Percentiles rank a stretch among this genome's conserved stretches.
Evolutionary conservation across 2,888 invertebrate genomes (phyloP).

Genomic region (Furcula furcula): DNA sequence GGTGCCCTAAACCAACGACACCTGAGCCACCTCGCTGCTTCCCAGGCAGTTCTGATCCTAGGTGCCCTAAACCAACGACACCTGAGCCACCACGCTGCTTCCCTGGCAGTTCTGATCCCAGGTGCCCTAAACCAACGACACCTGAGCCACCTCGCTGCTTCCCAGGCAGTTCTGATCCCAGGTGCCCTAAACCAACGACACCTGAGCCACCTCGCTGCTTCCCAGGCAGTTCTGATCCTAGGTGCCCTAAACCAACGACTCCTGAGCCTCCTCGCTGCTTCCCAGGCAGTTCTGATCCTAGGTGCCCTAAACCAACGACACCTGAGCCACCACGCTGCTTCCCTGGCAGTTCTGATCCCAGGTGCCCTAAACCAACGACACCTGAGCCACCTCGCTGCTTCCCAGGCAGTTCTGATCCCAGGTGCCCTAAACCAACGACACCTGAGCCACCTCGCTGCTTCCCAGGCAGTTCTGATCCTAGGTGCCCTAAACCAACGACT

Average conservation of each 20-base stretch:
- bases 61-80: constrained; percentile 42
- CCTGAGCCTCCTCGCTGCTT: constrained; percentile 33
- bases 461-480: constrained; percentile 37
- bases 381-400: constrained; percentile 33
- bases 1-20: constrained; percentile 18
- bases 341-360: constrained; percentile 38
- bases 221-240: constrained; percentile 39
- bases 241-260: constrained; percentile 42
- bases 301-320: constrained; percentile 42
- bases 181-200: constrained; percentile 42
- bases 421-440: constrained; percentile 42
- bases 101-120: constrained; percentile 38
- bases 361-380: constrained; percentile 42
- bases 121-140: constrained; percentile 42
- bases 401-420: constrained; percentile 38
- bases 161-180: constrained; percentile 38
- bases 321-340: constrained; percentile 33
- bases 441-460: constrained; percentile 33
- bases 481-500: constrained; percentile 33
- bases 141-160: constrained; percentile 33
- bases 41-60: constrained; percentile 38
- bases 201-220: constrained; percentile 33
- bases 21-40: constrained; percentile 33
- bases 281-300: constrained; percentile 38
- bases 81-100: constrained; percentile 32